These are phyloP conservation scores for Apamea anceps DNA, from an alignment of 2,888 invertebrate genomes.

Conservation along the genomic window DNA sequence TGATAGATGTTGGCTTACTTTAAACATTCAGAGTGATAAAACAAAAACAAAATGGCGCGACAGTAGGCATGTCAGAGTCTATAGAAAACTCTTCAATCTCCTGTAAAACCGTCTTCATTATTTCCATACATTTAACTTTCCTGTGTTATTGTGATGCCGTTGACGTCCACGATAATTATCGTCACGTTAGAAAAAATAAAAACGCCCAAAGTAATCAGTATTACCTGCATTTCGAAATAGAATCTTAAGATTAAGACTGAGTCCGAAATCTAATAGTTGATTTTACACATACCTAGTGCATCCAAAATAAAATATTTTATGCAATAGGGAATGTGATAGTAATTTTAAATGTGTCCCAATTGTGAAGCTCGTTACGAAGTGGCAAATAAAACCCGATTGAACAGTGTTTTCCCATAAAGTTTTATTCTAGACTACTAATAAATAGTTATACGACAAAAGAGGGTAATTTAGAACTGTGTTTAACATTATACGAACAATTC, in stretches of 20 bases:
- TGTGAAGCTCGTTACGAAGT: slow-evolving; percentile 19
- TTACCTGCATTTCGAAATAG: slow-evolving; percentile 41
- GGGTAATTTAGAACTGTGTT: slow-evolving; percentile 61
- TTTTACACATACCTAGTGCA: slow-evolving; percentile 63
- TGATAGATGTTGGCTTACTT: background rate
- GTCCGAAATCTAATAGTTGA: slow-evolving; percentile 38
- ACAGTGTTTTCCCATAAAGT: slow-evolving; percentile 28
- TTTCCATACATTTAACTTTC: background rate
- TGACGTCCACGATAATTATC: background rate
- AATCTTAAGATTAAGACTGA: slow-evolving; percentile 33
- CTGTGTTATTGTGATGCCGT: background rate
- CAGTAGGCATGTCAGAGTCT: background rate
- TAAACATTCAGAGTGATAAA: background rate
- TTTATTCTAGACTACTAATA: slow-evolving; percentile 53
- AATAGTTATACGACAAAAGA: slow-evolving; percentile 64
- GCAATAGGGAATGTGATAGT: slow-evolving; percentile 67
- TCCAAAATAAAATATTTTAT: slow-evolving; percentile 58
- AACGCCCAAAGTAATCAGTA: slow-evolving; percentile 28
- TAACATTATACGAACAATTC: slow-evolving; percentile 43
- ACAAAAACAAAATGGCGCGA: background rate
- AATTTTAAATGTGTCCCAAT: slow-evolving; percentile 53
- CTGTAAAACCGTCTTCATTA: background rate
- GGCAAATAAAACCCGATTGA: slow-evolving; percentile 17
- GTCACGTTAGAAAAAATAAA: background rate
- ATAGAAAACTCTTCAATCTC: background rate